Evolutionary conservation across 2,113 vertebrate genomes (phyloP), one percentile per base, ranked within the genome.

Genomic region (Apteryx owenii): DNA sequence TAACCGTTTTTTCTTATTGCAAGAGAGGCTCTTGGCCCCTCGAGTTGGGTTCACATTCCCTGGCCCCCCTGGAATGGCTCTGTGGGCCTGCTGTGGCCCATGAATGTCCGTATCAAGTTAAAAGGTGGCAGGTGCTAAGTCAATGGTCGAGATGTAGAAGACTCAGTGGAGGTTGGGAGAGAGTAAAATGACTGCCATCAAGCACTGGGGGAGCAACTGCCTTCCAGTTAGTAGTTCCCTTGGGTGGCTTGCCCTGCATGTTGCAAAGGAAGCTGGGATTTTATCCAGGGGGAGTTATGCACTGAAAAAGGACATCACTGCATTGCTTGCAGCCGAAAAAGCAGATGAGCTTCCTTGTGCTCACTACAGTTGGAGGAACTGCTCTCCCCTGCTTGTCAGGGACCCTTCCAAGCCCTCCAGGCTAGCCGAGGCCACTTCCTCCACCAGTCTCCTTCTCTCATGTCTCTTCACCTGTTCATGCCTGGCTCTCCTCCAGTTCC

Each of bases 381-480:
- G 33, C 46, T 48, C 46, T 19, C 18, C 46, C 46, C 46, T 8
- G 46, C 46, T 48, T 19, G 46, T 48, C 46, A 48, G 46, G 46
- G 51, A 26, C 84, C 31, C 31, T 58, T 86, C 38, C 44, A 29
- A 78, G 51, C 23, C 36, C 58, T 80, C 33, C n/a, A 56, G 62
- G 87, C 38, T 80, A 42, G 31, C 44, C 60, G 60, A 68, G 44
- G 86, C 66, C 44, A 2, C 4, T 88, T 94, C 22, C 14, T 84
- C 9, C 53, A 40, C 65, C 64, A 1, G 0, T 53, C 5, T 25
- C 14, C 3, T 7, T 70, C 3, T 2, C 13, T 50, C 26, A 1
- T 0, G 0, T 42, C 66, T 69, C 69, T 60, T 96, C 51, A 69
- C 58, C 65, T 95, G 36, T 86, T 92, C 60, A 46, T 65, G 76